These are phyloP conservation scores for Corythornis madagascariensis DNA, from an alignment of 2,113 vertebrate genomes.

Conservation along the genomic window DNA sequence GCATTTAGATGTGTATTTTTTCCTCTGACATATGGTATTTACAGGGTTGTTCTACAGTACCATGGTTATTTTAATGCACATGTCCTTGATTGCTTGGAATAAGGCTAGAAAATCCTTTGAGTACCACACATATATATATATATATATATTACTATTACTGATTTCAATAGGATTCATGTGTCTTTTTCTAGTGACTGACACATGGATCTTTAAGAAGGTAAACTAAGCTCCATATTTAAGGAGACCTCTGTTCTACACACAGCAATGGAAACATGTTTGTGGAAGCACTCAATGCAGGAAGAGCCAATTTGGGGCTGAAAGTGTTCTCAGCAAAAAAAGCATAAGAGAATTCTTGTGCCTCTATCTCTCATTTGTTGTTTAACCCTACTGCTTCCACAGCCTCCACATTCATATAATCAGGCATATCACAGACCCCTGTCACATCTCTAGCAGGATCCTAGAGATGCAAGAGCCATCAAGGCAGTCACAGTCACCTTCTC, in stretches of 20 bases:
- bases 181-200: slow-evolving; percentile 36
- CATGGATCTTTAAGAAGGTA: slow-evolving; percentile 9
- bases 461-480: not conserved
- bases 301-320: not conserved
- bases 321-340: not conserved
- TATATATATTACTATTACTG: slow-evolving; percentile 8
- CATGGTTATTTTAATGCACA: slow-evolving; percentile 66
- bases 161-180: slow-evolving; percentile 8
- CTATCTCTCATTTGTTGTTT: not conserved
- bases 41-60: slow-evolving; percentile 34
- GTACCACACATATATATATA: not conserved
- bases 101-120: slow-evolving; percentile 30
- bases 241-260: not conserved
- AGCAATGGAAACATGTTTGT: not conserved
- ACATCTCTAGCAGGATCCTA: not conserved
- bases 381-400: not conserved
- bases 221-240: slow-evolving; percentile 29
- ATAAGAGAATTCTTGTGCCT: not conserved
- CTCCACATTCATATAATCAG: not conserved
- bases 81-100: slow-evolving; percentile 34
- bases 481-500: not conserved
- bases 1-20: slow-evolving; percentile 50
- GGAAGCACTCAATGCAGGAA: not conserved
- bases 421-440: accelerated
- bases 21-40: slow-evolving; percentile 60